phyloP scores from a whole-genome alignment of 2,113 vertebrate genomes.

The Indicator indicator region DNA sequence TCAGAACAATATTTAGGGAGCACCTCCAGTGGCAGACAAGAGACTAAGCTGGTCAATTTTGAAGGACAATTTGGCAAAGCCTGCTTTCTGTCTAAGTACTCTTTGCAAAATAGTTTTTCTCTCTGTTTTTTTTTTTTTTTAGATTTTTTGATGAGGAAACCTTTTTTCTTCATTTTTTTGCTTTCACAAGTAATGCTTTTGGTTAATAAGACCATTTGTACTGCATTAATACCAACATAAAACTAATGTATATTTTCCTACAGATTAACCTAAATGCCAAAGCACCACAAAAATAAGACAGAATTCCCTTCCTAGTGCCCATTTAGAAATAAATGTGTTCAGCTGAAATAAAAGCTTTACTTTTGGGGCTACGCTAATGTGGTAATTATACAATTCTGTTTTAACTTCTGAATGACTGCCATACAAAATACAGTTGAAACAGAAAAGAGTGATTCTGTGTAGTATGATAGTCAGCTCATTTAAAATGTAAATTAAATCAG shows the following conservation, averaged over 20 bases:
- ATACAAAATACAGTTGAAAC: not conserved
- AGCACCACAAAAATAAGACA: not conserved
- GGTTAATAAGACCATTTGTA: not conserved
- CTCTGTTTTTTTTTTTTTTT: not conserved
- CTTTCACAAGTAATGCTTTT: not conserved
- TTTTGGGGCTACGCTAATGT: not conserved
- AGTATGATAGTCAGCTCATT: not conserved
- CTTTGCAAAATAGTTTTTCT: not conserved
- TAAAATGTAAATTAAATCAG: conserved; percentile 19
- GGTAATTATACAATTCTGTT: not conserved
- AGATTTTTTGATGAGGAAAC: not conserved
- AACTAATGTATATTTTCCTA: not conserved
- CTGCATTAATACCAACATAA: not conserved
- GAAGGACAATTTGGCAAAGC: not conserved
- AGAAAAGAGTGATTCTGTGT: not conserved
- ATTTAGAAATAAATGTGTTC: not conserved
- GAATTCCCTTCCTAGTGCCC: not conserved
- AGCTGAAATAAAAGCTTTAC: not conserved
- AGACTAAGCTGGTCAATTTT: not conserved
- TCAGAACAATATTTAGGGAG: not conserved
- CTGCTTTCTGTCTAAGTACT: not conserved
- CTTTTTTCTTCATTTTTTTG: not conserved
- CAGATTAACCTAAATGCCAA: not conserved
- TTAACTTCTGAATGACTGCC: not conserved
- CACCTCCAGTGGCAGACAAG: not conserved